Conservation (phyloP, 64 coral and sea anemone species). For the Stichodactyla helianthus region DNA sequence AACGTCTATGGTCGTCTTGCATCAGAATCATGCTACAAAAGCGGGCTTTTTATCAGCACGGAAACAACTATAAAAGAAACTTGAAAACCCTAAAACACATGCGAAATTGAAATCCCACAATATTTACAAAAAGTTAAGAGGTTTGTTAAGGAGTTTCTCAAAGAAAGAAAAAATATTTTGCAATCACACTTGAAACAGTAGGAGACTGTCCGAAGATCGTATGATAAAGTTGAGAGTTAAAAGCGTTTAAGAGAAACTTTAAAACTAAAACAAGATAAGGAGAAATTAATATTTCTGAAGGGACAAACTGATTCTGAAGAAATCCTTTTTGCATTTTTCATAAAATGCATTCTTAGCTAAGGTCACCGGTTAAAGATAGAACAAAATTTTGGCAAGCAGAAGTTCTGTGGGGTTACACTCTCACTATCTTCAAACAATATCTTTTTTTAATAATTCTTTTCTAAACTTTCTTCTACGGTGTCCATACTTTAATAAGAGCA, state of each 20-base stretch:
- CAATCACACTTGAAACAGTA: slow-evolving; percentile 4
- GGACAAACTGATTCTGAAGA: too few species aligned
- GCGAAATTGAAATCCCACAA: background rate
- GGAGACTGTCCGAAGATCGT: background rate
- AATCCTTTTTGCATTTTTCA: too few species aligned
- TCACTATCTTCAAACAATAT: background rate
- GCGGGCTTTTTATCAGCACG: background rate
- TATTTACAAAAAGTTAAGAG: background rate
- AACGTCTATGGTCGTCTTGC: background rate
- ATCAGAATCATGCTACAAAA: background rate
- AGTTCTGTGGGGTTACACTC: background rate
- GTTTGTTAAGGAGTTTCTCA: background rate
- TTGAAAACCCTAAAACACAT: background rate
- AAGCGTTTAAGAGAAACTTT: background rate
- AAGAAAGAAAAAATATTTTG: slow-evolving; percentile 2
- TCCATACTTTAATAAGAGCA: background rate
- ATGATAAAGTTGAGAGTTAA: background rate
- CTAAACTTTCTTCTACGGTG: background rate
- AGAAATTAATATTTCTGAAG: background rate
- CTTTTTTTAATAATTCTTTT: background rate
- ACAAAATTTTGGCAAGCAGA: too few species aligned
- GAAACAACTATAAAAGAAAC: background rate
- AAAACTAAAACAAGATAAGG: background rate
- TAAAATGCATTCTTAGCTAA: too few species aligned
- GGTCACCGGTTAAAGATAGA: too few species aligned